phyloP scores from a whole-genome alignment of 2,113 vertebrate genomes.

The Uropsilus gracilis region DNA sequence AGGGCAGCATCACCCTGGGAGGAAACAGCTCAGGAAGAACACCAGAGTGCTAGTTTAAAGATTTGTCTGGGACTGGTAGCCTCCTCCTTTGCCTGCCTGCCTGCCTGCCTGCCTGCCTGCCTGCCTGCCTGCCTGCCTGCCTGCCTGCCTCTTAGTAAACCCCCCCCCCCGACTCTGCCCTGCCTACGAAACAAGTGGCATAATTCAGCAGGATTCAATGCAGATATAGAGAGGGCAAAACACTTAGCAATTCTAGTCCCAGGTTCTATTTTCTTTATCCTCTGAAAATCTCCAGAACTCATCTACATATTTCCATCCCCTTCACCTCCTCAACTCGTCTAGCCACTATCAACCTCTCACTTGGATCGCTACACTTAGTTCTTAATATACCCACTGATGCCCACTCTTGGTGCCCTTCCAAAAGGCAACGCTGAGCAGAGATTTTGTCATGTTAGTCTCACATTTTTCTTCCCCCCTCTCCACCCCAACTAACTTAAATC shows the following conservation, averaged over 20 bases:
- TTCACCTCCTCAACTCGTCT: background rate
- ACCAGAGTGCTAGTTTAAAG: no score
- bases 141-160: no score
- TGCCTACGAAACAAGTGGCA: no score
- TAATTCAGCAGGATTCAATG: no score
- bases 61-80: no score
- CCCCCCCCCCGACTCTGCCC: no score
- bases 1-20: no score
- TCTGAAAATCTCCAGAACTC: background rate
- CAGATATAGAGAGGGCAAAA: no score
- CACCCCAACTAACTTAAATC: background rate
- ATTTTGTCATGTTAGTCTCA: background rate
- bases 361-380: background rate
- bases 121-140: no score
- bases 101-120: no score
- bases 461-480: background rate
- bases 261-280: background rate
- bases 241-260: background rate
- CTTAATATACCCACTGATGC: background rate
- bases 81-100: no score
- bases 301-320: background rate
- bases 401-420: background rate
- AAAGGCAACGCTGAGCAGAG: background rate
- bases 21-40: no score
- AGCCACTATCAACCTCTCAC: background rate